A percentile compares a stretch with the other conserved stretches of the same genome.
Conservation (phyloP, 2,797 vertebrate genomes). For the Fundulus diaphanus region DNA sequence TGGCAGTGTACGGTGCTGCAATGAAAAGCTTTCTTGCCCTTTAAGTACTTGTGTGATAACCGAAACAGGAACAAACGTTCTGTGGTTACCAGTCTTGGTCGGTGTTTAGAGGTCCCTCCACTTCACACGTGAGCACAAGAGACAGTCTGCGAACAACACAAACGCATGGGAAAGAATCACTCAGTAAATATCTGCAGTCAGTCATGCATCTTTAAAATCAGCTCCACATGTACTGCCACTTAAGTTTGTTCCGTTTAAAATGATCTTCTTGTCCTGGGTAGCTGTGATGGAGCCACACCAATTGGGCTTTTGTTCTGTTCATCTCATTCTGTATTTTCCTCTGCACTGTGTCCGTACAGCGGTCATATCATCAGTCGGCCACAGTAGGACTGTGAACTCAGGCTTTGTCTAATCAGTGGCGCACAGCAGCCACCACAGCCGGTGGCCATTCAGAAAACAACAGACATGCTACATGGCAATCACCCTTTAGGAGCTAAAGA, state of each 20-base stretch:
- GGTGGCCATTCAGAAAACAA: constrained; percentile 54
- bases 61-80: constrained; percentile 22
- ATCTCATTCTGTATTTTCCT: constrained; percentile 30
- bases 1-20: neutral
- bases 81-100: constrained; percentile 78
- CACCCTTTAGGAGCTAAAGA: constrained; percentile 42
- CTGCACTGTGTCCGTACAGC: constrained; percentile 50
- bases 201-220: neutral
- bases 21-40: neutral
- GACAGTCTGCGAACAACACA: constrained; percentile 40
- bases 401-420: constrained; percentile 60
- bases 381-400: constrained; percentile 62
- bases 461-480: constrained; percentile 45
- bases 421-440: constrained; percentile 66
- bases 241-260: constrained; percentile 8
- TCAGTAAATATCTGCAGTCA: neutral
- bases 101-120: constrained; percentile 75
- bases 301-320: constrained; percentile 1
- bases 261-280: neutral
- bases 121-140: constrained; percentile 73
- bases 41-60: neutral
- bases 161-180: constrained; percentile 4
- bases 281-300: constrained; percentile 5
- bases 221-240: neutral
- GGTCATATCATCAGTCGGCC: constrained; percentile 60